Conservation (phyloP, 64 coral and sea anemone genomes). For the Orbicella faveolata region DNA sequence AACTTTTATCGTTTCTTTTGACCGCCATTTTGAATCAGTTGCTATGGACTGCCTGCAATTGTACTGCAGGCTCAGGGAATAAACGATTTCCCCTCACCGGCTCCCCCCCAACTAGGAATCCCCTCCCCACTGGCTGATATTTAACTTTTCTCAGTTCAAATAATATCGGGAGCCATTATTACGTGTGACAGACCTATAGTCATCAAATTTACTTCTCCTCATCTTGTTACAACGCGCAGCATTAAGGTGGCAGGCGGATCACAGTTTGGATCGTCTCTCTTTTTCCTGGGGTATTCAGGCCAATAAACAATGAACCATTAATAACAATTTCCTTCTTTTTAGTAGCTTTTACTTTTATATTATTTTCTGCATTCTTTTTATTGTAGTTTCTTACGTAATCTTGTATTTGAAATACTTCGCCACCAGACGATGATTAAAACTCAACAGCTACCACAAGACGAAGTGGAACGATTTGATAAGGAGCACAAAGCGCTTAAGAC, state of each 20-base stretch:
- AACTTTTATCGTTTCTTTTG: background rate
- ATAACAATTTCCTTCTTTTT: background rate
- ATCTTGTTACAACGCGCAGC: background rate
- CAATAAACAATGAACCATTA: too few species aligned
- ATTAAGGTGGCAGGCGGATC: background rate
- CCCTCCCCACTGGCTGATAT: too few species aligned
- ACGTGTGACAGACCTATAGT: background rate
- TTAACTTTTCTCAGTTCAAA: too few species aligned
- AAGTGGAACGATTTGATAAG: background rate
- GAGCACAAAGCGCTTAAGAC: background rate
- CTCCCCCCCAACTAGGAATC: too few species aligned
- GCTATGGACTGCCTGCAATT: background rate
- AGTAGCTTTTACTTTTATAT: background rate
- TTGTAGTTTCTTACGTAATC: background rate
- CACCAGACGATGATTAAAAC: background rate
- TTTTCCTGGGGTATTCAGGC: background rate
- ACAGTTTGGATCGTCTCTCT: background rate
- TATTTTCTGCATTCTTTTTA: background rate
- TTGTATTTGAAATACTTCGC: background rate
- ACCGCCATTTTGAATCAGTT: conserved; percentile 18
- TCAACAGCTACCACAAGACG: background rate
- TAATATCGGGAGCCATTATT: background rate
- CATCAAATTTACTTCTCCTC: background rate
- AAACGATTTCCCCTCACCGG: too few species aligned
- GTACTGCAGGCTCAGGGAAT: conserved; percentile 9